Conservation (phyloP, 2,797 vertebrate species). For the Onychomys torridus region DNA sequence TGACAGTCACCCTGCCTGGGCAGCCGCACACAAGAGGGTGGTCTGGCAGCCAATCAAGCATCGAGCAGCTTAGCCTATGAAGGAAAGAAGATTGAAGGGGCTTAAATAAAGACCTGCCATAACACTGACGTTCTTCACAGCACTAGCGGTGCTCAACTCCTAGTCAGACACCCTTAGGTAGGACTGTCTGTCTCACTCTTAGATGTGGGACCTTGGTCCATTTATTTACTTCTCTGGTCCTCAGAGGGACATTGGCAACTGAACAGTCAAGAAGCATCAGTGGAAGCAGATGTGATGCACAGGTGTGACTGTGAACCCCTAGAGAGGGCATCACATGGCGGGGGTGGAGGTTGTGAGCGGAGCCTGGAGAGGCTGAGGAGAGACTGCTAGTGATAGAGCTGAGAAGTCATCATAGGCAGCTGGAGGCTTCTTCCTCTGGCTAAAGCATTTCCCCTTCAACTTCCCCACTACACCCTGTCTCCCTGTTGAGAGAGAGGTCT, state of each 20-base stretch:
- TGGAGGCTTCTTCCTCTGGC: background rate
- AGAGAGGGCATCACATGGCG: background rate
- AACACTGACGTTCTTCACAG: background rate
- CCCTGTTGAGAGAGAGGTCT: background rate
- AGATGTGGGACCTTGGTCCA: background rate
- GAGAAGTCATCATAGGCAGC: background rate
- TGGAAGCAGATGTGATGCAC: background rate
- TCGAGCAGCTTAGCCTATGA: background rate
- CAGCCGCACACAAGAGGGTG: too few relatives aligned
- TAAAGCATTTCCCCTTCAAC: background rate
- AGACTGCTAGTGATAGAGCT: background rate
- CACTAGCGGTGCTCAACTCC: background rate
- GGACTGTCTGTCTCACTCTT: background rate
- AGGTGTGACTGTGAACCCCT: background rate
- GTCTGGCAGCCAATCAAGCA: background rate
- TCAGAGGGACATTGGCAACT: background rate
- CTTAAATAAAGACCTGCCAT: background rate
- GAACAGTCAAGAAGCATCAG: background rate
- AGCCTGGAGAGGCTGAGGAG: background rate
- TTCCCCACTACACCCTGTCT: background rate
- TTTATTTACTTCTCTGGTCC: background rate
- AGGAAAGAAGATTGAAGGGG: background rate
- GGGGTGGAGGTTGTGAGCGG: background rate
- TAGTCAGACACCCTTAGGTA: background rate
- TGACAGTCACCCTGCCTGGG: background rate